These are phyloP conservation scores for Mixornis gularis DNA, from an alignment of 2,113 vertebrate species.

Conservation along the genomic window DNA sequence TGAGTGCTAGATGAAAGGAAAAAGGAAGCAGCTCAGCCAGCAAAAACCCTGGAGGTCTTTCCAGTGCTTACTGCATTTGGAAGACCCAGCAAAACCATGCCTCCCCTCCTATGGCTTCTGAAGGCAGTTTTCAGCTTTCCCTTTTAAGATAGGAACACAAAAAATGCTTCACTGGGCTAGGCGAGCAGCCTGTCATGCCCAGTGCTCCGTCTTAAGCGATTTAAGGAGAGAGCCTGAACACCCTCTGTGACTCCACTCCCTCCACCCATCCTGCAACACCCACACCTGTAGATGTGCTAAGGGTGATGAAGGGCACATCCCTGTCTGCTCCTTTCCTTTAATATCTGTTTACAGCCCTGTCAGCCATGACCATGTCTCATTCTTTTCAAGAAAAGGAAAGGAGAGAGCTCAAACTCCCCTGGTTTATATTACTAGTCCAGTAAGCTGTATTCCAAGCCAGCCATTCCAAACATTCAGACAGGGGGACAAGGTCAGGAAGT, in stretches of 20 bases:
- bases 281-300: background rate
- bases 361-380: background rate
- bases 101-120: background rate
- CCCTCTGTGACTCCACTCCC: background rate
- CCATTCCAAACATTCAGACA: background rate
- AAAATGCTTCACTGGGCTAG: background rate
- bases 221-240: background rate
- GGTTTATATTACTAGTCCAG: background rate
- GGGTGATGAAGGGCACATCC: background rate
- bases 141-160: background rate
- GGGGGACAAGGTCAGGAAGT: background rate
- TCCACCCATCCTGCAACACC: background rate
- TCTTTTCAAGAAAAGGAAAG: background rate
- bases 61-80: background rate
- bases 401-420: background rate
- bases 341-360: background rate
- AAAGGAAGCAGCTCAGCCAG: background rate
- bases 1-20: slow-evolving; percentile 3
- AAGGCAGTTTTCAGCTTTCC: background rate
- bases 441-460: background rate
- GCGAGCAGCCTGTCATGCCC: rapidly evolving
- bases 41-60: slow-evolving; percentile 8
- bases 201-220: background rate
- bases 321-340: background rate
- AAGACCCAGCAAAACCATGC: background rate